Evolutionary conservation across 2,113 vertebrate species (phyloP).

Genomic region (Gambusia affinis): DNA sequence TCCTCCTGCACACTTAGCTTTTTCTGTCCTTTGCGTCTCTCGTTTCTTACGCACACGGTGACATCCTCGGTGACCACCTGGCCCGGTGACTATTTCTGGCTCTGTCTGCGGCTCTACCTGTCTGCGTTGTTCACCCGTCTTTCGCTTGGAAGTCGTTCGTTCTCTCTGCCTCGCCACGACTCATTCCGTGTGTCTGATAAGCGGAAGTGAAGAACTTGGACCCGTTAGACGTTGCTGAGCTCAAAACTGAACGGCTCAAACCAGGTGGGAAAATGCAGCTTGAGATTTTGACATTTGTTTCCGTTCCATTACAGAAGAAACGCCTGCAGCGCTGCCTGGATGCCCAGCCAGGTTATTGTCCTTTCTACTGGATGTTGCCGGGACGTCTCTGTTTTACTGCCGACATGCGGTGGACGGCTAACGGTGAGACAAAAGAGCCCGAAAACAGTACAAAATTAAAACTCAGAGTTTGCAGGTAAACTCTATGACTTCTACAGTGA

Average conservation of each 20-base stretch:
- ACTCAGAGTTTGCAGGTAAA: no score
- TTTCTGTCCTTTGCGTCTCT: constrained; percentile 4
- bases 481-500: no score
- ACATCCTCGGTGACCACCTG: constrained; percentile 43
- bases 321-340: background rate
- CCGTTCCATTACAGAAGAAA: background rate
- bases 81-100: constrained; percentile 35
- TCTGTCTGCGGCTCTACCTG: constrained; percentile 11
- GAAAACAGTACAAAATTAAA: background rate
- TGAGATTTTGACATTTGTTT: background rate
- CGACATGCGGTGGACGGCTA: no score
- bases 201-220: background rate
- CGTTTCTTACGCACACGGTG: constrained; percentile 36
- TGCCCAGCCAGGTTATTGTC: background rate
- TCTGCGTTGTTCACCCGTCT: constrained; percentile 1
- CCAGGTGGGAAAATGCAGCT: background rate
- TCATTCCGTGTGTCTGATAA: constrained; percentile 15
- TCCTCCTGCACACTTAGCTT: constrained; percentile 2
- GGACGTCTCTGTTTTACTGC: background rate
- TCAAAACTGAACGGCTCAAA: constrained; percentile 28
- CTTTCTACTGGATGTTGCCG: background rate
- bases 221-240: constrained; percentile 22
- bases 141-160: no score
- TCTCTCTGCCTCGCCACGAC: background rate
- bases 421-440: background rate